Base-by-base conservation (phyloP, 1,140 invertebrate species). In the Microplitis mediator region DNA sequence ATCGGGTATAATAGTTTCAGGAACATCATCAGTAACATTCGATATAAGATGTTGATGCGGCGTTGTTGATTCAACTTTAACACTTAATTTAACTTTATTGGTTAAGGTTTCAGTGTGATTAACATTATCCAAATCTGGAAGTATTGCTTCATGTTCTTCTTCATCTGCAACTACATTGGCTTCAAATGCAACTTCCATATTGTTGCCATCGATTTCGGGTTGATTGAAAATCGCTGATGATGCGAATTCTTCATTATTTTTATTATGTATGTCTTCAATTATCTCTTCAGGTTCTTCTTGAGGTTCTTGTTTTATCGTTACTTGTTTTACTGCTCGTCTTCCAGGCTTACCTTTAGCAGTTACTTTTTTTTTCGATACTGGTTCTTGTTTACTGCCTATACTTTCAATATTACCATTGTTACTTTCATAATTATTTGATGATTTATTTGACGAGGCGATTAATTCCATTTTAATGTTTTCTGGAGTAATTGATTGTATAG, bases 1-100 rank as follows among this genome's bases (percentile, higher is more conserved):
- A 74, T 88, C 89, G 3, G 88, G 87, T 74, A 89, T 87, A 60
- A 88, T 84, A 32, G 88, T 85, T 70, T 89, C 89, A 56, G 87
- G 84, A 31, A 85, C 79, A 36, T 82, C 77, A 32, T 82, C 78
- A 69, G 79, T 72, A 14, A 86, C 75, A 35, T 77, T 78, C 4
- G 80, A 71, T 1, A 79, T 69, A 2, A 67, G 4, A 62, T 62
- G 60, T 14, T 35, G 4, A 67, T 54, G 16, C 23, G 52, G 23
- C 4, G 73, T 4, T 0, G 80, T 76, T 31, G 82, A 73, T 45
- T 83, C 79, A 32, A 86, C 80, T 70, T 86, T 86, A 11, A 82
- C 79, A 74, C 79, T 84, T 1, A 81, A 73, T 65, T 85, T 82
- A 14, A 85, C 79, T 36, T 79, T 83, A 31, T 75, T 76, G 16